These are phyloP conservation scores for Nyctalus aviator DNA, from an alignment of 2,797 vertebrate species.

Conservation along the genomic window DNA sequence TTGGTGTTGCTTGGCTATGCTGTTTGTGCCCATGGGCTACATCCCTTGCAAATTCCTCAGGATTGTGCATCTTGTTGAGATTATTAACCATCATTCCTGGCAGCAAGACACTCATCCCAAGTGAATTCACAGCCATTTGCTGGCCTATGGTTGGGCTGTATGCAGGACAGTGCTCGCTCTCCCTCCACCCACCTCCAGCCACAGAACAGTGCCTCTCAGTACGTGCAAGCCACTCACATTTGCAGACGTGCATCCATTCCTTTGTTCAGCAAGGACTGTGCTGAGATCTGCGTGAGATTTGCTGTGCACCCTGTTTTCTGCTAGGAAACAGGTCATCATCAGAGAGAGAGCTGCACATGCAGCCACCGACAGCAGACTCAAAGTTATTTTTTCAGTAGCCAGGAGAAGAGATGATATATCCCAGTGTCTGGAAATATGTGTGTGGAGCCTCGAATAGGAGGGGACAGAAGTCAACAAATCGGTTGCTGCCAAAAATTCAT, in stretches of 20 bases:
- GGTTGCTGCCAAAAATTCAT: background rate
- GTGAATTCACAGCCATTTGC: accelerated
- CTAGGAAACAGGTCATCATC: background rate
- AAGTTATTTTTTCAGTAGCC: background rate
- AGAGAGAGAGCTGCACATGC: no score
- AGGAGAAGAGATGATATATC: background rate
- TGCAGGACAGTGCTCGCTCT: background rate
- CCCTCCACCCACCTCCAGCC: background rate
- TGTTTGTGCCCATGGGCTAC: background rate
- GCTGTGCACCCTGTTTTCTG: background rate
- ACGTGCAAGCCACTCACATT: accelerated
- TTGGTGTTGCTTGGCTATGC: background rate
- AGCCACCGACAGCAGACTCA: background rate
- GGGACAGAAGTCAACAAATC: background rate
- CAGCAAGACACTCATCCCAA: background rate
- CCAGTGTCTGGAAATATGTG: background rate
- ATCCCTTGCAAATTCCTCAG: background rate
- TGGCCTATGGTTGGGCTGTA: background rate
- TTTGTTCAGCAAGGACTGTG: background rate
- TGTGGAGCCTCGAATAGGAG: background rate
- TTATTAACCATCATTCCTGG: background rate
- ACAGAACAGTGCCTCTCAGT: background rate
- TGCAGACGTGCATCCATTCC: background rate
- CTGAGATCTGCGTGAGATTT: background rate
- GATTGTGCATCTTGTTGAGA: background rate